Percentiles rank a stretch among this genome's conserved stretches.
These are phyloP conservation scores for Melanotaenia pygmaea DNA, from an alignment of 2,797 vertebrate genomes.

Conservation along the genomic window DNA sequence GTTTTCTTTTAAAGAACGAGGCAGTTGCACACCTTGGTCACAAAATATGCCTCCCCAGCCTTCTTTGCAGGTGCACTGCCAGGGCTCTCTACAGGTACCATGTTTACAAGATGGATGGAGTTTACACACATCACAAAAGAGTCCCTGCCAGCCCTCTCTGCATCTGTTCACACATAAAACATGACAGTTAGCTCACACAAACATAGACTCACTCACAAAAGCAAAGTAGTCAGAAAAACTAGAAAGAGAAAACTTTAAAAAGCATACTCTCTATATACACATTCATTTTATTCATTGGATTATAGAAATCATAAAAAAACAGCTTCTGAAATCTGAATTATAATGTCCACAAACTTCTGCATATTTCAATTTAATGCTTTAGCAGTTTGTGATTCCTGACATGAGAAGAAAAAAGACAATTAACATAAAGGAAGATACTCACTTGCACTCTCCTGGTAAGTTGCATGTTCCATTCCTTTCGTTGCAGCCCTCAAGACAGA, in stretches of 20 bases:
- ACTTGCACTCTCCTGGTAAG: constrained; percentile 95
- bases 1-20: background rate
- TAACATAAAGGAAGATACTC: constrained; percentile 76
- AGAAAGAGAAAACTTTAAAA: background rate
- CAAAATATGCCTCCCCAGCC: constrained; percentile 99
- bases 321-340: background rate
- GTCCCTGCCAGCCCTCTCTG: constrained; percentile 94
- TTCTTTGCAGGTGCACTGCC: constrained; percentile 97
- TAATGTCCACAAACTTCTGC: background rate
- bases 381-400: background rate
- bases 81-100: constrained; percentile 91
- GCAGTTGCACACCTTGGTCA: constrained; percentile 84
- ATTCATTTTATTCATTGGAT: background rate
- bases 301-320: background rate
- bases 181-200: constrained; percentile 38
- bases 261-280: background rate
- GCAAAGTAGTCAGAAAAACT: background rate
- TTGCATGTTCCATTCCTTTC: constrained; percentile 93
- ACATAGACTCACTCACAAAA: constrained; percentile 8
- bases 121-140: constrained; percentile 92
- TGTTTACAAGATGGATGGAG: constrained; percentile 94
- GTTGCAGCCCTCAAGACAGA: constrained; percentile 94
- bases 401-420: background rate
- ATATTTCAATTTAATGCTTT: background rate
- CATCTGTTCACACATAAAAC: constrained; percentile 84